phyloP scores from a whole-genome alignment of 1,140 invertebrate species.

The Augochlora pura region DNA sequence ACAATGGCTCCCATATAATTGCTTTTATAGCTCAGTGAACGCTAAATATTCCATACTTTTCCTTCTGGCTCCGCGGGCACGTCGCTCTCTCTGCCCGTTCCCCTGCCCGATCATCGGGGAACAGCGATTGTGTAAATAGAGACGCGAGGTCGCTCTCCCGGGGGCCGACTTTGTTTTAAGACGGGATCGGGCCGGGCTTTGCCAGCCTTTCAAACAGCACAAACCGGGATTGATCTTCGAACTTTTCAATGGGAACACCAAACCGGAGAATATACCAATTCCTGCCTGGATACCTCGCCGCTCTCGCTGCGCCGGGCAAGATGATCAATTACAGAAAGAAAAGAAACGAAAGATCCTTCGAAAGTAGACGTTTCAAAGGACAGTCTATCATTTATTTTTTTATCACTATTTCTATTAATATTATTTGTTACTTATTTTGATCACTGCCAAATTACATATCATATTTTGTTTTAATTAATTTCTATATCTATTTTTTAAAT shows the following conservation, averaged over 20 bases:
- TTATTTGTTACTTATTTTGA: too few relatives aligned
- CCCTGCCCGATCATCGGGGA: slow-evolving; percentile 68
- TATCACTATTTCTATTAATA: too few relatives aligned
- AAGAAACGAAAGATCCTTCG: too few relatives aligned
- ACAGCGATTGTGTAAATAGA: slow-evolving; percentile 75
- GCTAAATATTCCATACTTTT: slow-evolving; percentile 80
- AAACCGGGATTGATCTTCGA: background rate
- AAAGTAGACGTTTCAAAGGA: too few relatives aligned
- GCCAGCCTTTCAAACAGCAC: background rate
- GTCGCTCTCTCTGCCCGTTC: slow-evolving; percentile 59
- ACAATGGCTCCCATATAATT: slow-evolving; percentile 79
- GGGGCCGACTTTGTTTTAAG: slow-evolving; percentile 60
- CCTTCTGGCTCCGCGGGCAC: slow-evolving; percentile 63
- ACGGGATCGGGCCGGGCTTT: slow-evolving; percentile 25
- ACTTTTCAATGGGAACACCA: background rate
- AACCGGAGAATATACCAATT: background rate
- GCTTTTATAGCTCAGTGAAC: slow-evolving; percentile 80
- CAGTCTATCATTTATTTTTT: too few relatives aligned
- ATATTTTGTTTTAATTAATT: too few relatives aligned
- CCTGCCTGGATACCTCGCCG: too few relatives aligned
- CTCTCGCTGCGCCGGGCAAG: too few relatives aligned
- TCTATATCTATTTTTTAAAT: too few relatives aligned
- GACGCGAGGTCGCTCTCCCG: slow-evolving; percentile 32
- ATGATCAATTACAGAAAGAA: too few relatives aligned
- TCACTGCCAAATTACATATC: too few relatives aligned